Percentiles rank a stretch among this genome's conserved stretches.
Evolutionary conservation across 92 coral and sea anemone genomes (phyloP).

Genomic region (Meandrina meandrites): DNA sequence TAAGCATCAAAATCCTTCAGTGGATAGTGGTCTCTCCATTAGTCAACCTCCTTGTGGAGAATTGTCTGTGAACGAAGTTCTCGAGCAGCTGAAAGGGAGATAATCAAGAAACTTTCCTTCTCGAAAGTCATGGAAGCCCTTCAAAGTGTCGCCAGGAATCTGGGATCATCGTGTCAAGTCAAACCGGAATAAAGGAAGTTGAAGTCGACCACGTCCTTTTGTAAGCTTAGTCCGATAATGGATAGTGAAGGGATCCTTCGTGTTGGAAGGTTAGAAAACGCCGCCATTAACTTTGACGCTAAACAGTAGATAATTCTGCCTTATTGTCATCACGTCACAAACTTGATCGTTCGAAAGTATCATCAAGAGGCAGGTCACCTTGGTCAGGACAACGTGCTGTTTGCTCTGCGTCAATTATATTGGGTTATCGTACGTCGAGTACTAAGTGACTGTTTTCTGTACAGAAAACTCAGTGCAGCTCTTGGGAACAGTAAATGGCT

Average conservation of each 20-base stretch:
- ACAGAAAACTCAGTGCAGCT: constrained; percentile 9
- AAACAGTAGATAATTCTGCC: constrained; percentile 36
- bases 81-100: constrained; percentile 26
- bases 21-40: not conserved
- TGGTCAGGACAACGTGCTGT: constrained; percentile 31
- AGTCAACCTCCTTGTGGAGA: not conserved
- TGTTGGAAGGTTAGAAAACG: constrained; percentile 47
- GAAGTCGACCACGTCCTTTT: not conserved
- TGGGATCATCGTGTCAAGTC: not conserved
- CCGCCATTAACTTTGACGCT: not conserved
- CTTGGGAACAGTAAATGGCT: constrained; percentile 34
- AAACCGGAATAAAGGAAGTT: not conserved
- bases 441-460: no score
- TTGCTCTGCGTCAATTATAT: no score
- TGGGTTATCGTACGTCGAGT: no score
- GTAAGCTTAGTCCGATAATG: constrained; percentile 5
- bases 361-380: constrained; percentile 38
- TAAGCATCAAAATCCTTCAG: not conserved
- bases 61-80: constrained; percentile 13
- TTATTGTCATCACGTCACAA: constrained; percentile 19
- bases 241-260: constrained; percentile 30
- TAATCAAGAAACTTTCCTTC: constrained; percentile 23
- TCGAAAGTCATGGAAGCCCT: no score
- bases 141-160: not conserved
- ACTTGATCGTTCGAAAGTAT: constrained; percentile 8